Percentiles rank a stretch among this genome's conserved stretches.
Conservation (phyloP, 2,113 vertebrate genomes). For the Terrapene triunguis region DNA sequence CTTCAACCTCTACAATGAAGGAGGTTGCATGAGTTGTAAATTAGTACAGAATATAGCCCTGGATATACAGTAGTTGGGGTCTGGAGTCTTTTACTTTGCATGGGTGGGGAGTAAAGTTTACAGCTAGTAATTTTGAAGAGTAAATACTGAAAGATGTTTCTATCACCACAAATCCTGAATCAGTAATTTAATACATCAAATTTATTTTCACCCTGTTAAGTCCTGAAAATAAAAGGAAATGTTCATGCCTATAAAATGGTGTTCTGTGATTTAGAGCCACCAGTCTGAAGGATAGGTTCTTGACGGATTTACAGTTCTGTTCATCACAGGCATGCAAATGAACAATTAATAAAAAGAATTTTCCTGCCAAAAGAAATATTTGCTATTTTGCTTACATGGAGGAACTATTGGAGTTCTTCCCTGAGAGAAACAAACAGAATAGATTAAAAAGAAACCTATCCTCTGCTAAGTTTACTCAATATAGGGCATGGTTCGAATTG, state of each 20-base stretch:
- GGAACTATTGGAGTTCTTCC: rapidly evolving
- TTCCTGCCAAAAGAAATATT: not conserved
- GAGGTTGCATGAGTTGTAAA: not conserved
- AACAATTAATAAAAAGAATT: not conserved
- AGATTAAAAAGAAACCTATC: not conserved
- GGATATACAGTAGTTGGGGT: not conserved
- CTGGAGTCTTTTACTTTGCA: not conserved
- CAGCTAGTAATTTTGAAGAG: not conserved
- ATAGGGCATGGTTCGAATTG: not conserved
- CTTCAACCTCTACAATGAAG: not conserved
- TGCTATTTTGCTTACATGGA: not conserved
- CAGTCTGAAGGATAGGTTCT: not conserved
- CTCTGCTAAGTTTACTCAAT: not conserved
- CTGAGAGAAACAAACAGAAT: not conserved
- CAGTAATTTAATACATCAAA: not conserved
- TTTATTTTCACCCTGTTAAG: not conserved
- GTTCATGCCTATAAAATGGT: not conserved
- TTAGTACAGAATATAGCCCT: not conserved
- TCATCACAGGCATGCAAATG: not conserved
- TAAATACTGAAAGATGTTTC: not conserved
- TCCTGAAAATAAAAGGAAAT: not conserved
- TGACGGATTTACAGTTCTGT: not conserved
- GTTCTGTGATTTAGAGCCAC: not conserved
- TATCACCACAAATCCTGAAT: not conserved
- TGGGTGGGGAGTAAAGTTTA: not conserved